Evolutionary conservation across 1,140 invertebrate genomes (phyloP), one percentile per base, ranked within the genome.

Genomic region (Sipha flava): DNA sequence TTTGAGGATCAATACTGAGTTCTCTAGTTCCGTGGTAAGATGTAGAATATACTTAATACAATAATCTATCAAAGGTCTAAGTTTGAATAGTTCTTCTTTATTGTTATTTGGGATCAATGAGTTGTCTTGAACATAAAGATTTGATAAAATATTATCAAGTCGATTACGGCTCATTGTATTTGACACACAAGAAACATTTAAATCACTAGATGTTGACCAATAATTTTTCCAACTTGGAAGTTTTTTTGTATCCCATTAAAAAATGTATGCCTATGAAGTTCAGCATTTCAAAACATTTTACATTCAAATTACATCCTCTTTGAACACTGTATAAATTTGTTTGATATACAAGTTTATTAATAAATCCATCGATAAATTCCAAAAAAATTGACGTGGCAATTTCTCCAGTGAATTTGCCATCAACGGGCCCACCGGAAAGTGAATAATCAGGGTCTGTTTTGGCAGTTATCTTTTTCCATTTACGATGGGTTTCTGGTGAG

Each of bases 1-100:
- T 85, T 57, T 83, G 37, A 26, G 84, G 84, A 57, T 85, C 84
- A 23, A 84, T 72, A 43, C 77, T 45, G 26, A 70, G 43, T 31
- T 66, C 40, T 37, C 47, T n/a, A 26, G 57, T 73, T 72, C 80
- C 80, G 29, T 43, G 49, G 16, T 49, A 79, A 47, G 2, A 21
- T 31, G 54, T 66, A 45, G 34, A 26, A 73, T 34, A 82, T 23
- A 52, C 73, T n/a, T 82, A 21, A 23, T 31, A 45, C 18, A 80
- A 52, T 23, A 79, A 16, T 81, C 62, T 5, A 81, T 23, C 3
- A 81, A 52, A n/a, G 81, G 81, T 43, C 80, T 34, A 18, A 83
- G 40, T 79, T 83, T 83, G 34, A 59, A 82, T 18, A 83, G 40
- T 80, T 81, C 80, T 47, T 82, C 79, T n/a, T 64, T 80, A 80